phyloP scores from a whole-genome alignment of 2,888 invertebrate species.

The Cinara cedri region DNA sequence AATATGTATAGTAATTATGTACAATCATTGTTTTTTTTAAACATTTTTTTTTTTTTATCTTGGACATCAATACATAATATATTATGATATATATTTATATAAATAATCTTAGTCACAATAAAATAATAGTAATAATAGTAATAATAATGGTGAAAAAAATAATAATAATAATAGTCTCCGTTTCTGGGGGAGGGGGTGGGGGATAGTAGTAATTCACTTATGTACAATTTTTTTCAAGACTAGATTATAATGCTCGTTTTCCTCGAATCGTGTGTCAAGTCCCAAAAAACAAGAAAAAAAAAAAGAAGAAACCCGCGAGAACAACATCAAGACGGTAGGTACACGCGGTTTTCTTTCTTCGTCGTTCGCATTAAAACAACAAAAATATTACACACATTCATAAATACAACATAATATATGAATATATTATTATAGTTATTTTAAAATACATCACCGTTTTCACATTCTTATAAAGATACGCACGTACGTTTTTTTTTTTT shows the following conservation, averaged over 20 bases:
- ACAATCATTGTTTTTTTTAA: not conserved
- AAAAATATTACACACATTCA: slow-evolving; percentile 11
- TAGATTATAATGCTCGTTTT: slow-evolving; percentile 52
- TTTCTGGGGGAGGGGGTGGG: not conserved
- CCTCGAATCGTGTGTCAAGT: slow-evolving; percentile 46
- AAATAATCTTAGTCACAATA: too few species aligned
- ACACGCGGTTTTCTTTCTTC: not conserved
- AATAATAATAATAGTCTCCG: slow-evolving; percentile 37
- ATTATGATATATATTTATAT: slow-evolving; percentile 7
- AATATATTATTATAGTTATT: slow-evolving; percentile 4
- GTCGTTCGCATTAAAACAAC: slow-evolving; percentile 8
- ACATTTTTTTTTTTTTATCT: not conserved
- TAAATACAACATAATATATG: not conserved
- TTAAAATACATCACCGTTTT: not conserved
- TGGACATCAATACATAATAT: not conserved
- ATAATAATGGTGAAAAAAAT: slow-evolving; percentile 36
- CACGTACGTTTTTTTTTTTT: slow-evolving; percentile 17
- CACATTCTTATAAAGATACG: slow-evolving; percentile 35
- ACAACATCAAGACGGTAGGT: too few species aligned
- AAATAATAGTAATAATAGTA: slow-evolving; percentile 35
- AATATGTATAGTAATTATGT: too few species aligned
- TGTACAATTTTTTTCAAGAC: slow-evolving; percentile 52
- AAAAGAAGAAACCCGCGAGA: too few species aligned
- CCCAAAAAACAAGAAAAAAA: not conserved
- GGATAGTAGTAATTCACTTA: slow-evolving; percentile 20